Base-by-base conservation (phyloP, 2,113 vertebrate species). In the Sciurus niger region DNA sequence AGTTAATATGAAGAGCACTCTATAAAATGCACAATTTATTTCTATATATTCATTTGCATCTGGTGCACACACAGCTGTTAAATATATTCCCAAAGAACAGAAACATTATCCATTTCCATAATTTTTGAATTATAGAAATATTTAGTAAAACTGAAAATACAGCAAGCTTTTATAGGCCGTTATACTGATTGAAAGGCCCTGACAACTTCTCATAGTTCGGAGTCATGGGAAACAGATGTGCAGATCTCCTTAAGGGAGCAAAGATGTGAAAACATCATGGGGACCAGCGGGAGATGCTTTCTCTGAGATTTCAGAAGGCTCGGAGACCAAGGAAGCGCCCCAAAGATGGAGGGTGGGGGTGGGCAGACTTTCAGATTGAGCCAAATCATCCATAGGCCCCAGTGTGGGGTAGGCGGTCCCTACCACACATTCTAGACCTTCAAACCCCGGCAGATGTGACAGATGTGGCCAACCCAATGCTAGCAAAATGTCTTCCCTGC, bases 91-190 rank as follows among this genome's bases (percentile, higher is more conserved):
- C 97, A 74, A 74, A 97, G 97, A 97, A 97, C 95, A 98, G 96
- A 98, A 97, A 97, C 95, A 96, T 91, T 97, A 97, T 95, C 93
- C 97, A 96, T 95, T 95, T 97, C 97, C 97, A 97, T 97, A 86
- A 97, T 98, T 98, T 98, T 97, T 97, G 96, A 97, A 98, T 97
- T 96, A 98, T 93, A 98, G 97, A 98, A 97, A 97, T 98, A 98
- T 98, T 98, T 98, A 97, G 95, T 97, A 97, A 97, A 97, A 97
- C 97, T 97, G 97, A 98, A 98, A 97, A 96, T 98, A 95, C 55
- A 88, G 95, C 96, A 79, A 84, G 93, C 92, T 97, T 98, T 98
- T 97, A 97, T 94, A 97, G 95, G 95, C 97, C 51, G n/a, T 98
- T 97, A 90, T 46, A 89, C 93, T 95, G 98, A 98, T 96, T 92